Base-by-base conservation (phyloP, 2,113 vertebrate genomes). In the Prionailurus viverrinus region DNA sequence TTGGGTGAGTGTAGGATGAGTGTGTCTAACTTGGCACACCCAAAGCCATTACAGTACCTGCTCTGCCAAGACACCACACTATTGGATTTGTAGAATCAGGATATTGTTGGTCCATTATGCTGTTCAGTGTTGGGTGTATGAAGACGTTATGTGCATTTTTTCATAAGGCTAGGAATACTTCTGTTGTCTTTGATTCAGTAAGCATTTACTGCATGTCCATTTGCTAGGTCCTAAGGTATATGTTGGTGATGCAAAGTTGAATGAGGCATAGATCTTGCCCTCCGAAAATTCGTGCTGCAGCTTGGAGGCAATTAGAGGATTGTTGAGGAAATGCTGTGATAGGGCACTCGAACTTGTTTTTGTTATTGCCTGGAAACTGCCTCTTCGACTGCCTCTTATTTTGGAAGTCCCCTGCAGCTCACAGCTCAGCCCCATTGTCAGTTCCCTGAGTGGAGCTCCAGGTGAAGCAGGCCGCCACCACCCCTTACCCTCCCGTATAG, bases 401-500 rank as follows among this genome's bases (percentile, higher is more conserved):
- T 16, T 12, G 14, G 61, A 91, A 55, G 27, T 5, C 4, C 91
- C 2, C 31, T 45, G 1, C 12, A 36, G 18, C 85, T 68, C 15
- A 11, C 3, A 86, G 82, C 39, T 88, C 74, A 79, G 58, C 39
- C 48, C 21, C 21, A 3, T 10, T 18, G 9, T 45, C 16, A 13
- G 58, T 89, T 84, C 36, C 21, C 16, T 11, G 19, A 83, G 21
- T 5, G 23, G 19, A 63, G 53, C 31, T 73, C 27, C 36, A 25
- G n/a, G 21, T 29, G 1, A 90, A 90, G 18, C 19, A 11, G 19
- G 19, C 16, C 15, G 3, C 19, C 39, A 33, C 27, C 16, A 4
- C 3, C 27, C 19, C 31, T 39, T 1, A 13, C 16, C 33, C 12
- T 83, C n/a, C 25, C 1, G 2, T 6, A 2, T 18, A 14, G 29